Base-by-base conservation (phyloP, 30 jellyfish, hydroid and myxozoan genomes). In the Phacellophora camtschatica region DNA sequence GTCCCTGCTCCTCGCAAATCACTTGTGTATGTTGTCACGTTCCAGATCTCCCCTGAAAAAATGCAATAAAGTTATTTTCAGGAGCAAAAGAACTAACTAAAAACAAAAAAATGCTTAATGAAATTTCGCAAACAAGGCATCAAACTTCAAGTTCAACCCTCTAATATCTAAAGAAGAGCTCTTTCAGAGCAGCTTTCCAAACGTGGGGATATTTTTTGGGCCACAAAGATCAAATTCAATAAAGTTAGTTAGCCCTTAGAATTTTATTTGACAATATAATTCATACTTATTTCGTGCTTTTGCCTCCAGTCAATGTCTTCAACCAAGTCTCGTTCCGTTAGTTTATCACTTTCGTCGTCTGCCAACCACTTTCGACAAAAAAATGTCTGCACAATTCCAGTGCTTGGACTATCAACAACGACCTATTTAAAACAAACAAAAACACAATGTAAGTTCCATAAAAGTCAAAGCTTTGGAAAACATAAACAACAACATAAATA, bases 1-100 rank as follows among this genome's bases (percentile, higher is more conserved):
- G 99, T 93, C 5, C 99, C 99, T 13, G 97, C 99, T 0, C 99
- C 99, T 22, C 90, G 63, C 19, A 86, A 15, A 79, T 93, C 99
- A 73, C 99, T 93, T 37, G 99, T 93, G 65, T 68, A 79, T 2
- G 70, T 88, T 24, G 77, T 61, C 8, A 86, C 87, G 71, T 93
- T 85, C 99, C 99, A 93, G 24, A 93, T 69, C n/a, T 75, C 87
- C 95, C 86, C 99, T 93, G 70, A 53, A 19, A 10, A 8, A 31
- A 7, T 31, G n/a, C 66, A 18, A 42, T 8, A 62, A 29, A 28
- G 62, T 7, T 6, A 62, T 62, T 62, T 29, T 8, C 16, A 28
- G 16, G 12, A 12, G n/a, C 62, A 7, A 5, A 39, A 39, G 13
- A 7, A 39, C 51, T 39, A 39, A 39, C 51, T 39, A 39, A 39